Evolutionary conservation across 2,888 invertebrate species (phyloP).

Genomic region (Hipparchia semele): DNA sequence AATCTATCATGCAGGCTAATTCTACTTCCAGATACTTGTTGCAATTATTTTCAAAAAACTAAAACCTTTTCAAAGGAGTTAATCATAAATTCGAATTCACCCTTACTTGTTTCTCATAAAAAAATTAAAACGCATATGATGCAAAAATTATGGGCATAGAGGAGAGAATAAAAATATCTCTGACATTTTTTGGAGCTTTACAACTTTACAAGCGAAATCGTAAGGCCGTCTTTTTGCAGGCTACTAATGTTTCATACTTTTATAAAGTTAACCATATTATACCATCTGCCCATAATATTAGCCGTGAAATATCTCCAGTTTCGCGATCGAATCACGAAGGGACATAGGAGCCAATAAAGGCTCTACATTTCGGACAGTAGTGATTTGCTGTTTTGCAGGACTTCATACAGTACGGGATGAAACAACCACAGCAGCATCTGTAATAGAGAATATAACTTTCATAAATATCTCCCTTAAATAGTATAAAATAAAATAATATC

Average conservation of each 20-base stretch:
- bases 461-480: not conserved
- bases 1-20: too few species aligned
- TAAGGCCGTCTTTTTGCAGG: not conserved
- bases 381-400: slow-evolving; percentile 82
- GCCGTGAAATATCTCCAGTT: not conserved
- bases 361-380: slow-evolving; percentile 77
- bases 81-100: too few species aligned
- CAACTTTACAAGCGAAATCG: not conserved
- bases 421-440: slow-evolving; percentile 77
- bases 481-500: too few species aligned
- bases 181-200: too few species aligned
- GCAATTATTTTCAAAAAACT: too few species aligned
- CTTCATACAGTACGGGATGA: slow-evolving; percentile 77
- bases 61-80: too few species aligned
- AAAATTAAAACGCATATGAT: too few species aligned
- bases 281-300: not conserved
- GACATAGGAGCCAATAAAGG: slow-evolving; percentile 68
- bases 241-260: not conserved
- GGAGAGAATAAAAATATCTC: too few species aligned
- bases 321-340: slow-evolving; percentile 58
- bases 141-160: too few species aligned
- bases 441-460: slow-evolving; percentile 38
- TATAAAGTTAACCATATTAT: slow-evolving; percentile 4
- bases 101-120: too few species aligned
- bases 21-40: too few species aligned